Conservation (phyloP, 2,888 invertebrate genomes). For the Norana najaformis region DNA sequence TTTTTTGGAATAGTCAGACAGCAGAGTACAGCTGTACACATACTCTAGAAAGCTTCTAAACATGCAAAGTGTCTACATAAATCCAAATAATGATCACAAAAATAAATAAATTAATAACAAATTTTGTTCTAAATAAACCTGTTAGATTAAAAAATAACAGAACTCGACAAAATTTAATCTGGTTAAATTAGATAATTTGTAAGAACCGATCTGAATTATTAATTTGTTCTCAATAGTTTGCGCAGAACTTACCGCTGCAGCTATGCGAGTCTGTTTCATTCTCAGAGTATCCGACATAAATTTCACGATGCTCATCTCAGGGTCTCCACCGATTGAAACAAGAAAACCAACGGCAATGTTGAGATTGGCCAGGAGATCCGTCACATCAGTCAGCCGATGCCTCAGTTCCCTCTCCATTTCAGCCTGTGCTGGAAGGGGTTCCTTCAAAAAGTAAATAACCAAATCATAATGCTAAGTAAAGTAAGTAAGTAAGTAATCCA, state of each 20-base stretch:
- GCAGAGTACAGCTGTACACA: too few relatives aligned
- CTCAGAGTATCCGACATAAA: slow-evolving; percentile 50
- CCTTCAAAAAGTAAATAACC: slow-evolving; percentile 28
- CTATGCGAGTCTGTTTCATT: slow-evolving; percentile 41
- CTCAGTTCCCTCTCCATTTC: slow-evolving; percentile 34
- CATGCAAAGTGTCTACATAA: too few relatives aligned
- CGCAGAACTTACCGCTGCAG: neutral
- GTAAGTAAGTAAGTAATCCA: neutral
- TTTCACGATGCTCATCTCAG: slow-evolving; percentile 38
- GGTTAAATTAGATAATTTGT: too few relatives aligned
- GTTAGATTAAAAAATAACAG: too few relatives aligned
- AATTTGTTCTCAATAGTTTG: too few relatives aligned
- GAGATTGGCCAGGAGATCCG: slow-evolving; percentile 40
- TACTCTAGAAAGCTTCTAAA: too few relatives aligned
- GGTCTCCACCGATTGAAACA: slow-evolving; percentile 38
- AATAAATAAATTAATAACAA: too few relatives aligned
- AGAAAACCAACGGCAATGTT: slow-evolving; percentile 45
- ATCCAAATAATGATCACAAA: too few relatives aligned
- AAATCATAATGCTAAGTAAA: neutral
- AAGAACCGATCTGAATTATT: too few relatives aligned
- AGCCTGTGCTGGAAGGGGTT: slow-evolving; percentile 28
- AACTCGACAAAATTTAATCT: too few relatives aligned
- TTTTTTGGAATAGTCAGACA: too few relatives aligned
- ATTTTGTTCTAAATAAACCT: too few relatives aligned
- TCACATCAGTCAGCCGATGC: slow-evolving; percentile 33